Evolutionary conservation across 2,113 vertebrate species (phyloP), one percentile per base, ranked within the genome.

Genomic region (Pygathrix nemaeus): DNA sequence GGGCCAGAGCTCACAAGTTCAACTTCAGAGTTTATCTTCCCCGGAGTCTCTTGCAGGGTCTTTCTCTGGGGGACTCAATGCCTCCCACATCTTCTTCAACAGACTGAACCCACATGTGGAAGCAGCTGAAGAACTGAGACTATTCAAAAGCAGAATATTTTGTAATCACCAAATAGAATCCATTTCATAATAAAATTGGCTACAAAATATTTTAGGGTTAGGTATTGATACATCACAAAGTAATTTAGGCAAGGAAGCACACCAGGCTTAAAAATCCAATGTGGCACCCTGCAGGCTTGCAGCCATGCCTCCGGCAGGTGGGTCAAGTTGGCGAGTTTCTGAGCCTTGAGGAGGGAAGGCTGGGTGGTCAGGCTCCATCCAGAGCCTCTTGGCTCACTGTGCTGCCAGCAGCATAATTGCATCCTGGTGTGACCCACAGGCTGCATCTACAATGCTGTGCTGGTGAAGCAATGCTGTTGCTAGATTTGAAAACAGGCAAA

Each of bases 251-350:
- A 5, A 95, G 87, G 92, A 84, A 89, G 70, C 8, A 20, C 32
- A 25, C 48, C 38, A 38, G n/a, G 90, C 55, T 93, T 85, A 9
- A 48, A 59, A 50, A 2, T 11, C 30, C 16, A 38, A 30, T 0
- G 40, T 0, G 25, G 3, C 59, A 3, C 12, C 2, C 25, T 0
- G n/a, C 32, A 0, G 25, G 52, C 64, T 68, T 0, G 3, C 14
- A 4, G 18, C 13, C 3, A 2, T 1, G 18, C 32, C 75, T 5
- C 10, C 2, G 16, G 55, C 13, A 50, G 78, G 35, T 4, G 0
- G 92, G 57, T 50, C 72, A 5, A 48, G 32, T 1, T 6, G 52
- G n/a, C 3, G 21, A 1, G 8, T 3, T 1, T 35, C 83, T 59
- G 61, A 70, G 76, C 90, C 0, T 27, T 6, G 13, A 25, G 43